Percentiles rank a stretch among this genome's conserved stretches.
These are phyloP conservation scores for Carassius gibelio DNA, from an alignment of 2,113 vertebrate genomes.

Conservation along the genomic window DNA sequence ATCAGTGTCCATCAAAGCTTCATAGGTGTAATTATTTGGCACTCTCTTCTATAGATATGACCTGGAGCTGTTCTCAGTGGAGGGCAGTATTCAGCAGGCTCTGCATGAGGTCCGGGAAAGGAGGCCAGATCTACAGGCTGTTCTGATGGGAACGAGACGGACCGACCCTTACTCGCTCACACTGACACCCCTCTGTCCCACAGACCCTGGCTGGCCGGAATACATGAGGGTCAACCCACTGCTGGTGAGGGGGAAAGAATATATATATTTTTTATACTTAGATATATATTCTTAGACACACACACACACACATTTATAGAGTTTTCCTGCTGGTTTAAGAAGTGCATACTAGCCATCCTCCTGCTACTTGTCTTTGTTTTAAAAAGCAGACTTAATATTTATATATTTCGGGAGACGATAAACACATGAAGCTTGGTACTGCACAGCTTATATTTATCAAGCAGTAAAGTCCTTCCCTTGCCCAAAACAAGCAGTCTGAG, in stretches of 20 bases:
- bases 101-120: conserved; percentile 77
- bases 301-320: too few species aligned
- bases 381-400: too few species aligned
- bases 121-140: conserved; percentile 82
- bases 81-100: conserved; percentile 87
- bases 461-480: too few species aligned
- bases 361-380: too few species aligned
- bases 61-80: conserved; percentile 80
- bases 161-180: conserved; percentile 89
- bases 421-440: too few species aligned
- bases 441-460: too few species aligned
- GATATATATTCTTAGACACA: too few species aligned
- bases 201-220: conserved; percentile 86
- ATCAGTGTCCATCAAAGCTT: background rate
- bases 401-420: too few species aligned
- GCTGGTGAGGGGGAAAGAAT: conserved; percentile 73
- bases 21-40: conserved; percentile 27
- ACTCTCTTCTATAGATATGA: conserved; percentile 75
- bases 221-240: conserved; percentile 93
- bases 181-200: conserved; percentile 81
- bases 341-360: too few species aligned
- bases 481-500: too few species aligned
- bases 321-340: too few species aligned
- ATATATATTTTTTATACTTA: too few species aligned
- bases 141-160: conserved; percentile 92